Evolutionary conservation across 2,113 vertebrate genomes (phyloP).

Genomic region (Grantiella picta): DNA sequence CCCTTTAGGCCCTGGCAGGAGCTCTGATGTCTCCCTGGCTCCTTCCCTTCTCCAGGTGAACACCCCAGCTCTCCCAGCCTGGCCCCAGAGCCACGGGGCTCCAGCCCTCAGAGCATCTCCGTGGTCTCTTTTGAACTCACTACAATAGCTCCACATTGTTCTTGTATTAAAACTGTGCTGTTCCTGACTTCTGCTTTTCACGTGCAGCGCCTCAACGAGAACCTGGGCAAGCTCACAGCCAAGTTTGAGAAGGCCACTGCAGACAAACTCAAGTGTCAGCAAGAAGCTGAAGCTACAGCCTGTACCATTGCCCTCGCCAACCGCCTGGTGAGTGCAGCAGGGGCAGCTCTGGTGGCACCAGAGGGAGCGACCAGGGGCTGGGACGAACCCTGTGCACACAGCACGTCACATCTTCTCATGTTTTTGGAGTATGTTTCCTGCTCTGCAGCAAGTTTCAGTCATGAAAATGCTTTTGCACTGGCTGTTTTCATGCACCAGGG

Average conservation of each 20-base stretch:
- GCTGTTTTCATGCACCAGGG: background rate
- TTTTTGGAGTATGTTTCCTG: background rate
- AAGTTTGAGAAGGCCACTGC: constrained; percentile 91
- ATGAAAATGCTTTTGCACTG: background rate
- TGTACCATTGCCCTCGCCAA: constrained; percentile 90
- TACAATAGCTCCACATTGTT: background rate
- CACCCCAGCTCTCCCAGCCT: background rate
- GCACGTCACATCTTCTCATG: background rate
- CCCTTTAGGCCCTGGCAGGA: fast-evolving
- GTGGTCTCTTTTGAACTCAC: background rate
- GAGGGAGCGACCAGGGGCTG: background rate
- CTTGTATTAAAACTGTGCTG: background rate
- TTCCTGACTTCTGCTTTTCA: background rate
- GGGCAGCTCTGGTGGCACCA: too few relatives aligned
- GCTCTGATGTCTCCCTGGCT: background rate
- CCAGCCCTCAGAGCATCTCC: background rate
- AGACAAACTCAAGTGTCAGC: constrained; percentile 91
- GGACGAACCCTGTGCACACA: background rate
- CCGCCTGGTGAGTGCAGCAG: constrained; percentile 83
- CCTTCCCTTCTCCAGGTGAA: background rate
- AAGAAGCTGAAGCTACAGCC: constrained; percentile 86
- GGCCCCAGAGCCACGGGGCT: background rate
- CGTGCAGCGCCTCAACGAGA: constrained; percentile 86
- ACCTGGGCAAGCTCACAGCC: constrained; percentile 87
- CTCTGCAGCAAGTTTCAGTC: background rate